Conservation (phyloP, 1,140 invertebrate species). For the Nymphalis io region DNA sequence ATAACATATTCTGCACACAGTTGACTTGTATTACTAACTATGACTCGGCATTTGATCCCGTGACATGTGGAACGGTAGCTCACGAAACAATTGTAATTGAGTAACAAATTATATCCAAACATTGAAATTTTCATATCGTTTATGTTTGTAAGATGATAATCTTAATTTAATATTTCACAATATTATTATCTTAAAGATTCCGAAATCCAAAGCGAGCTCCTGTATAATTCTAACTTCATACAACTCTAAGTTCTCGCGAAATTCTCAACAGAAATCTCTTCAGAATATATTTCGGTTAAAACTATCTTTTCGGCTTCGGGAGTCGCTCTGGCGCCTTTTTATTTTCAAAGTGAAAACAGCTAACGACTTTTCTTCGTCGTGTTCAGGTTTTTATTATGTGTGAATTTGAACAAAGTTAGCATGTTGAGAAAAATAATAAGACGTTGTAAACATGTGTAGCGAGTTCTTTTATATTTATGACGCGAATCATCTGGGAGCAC, state of each 20-base stretch:
- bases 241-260: slow-evolving; percentile 3
- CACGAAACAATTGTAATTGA: too few relatives aligned
- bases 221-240: slow-evolving; percentile 9
- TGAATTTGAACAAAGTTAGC: background rate
- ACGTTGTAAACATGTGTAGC: too few relatives aligned
- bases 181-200: background rate
- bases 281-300: slow-evolving; percentile 15
- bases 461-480: too few relatives aligned
- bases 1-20: too few relatives aligned
- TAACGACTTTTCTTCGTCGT: background rate
- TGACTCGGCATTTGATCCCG: too few relatives aligned
- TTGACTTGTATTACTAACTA: too few relatives aligned
- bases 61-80: too few relatives aligned
- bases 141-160: too few relatives aligned
- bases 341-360: slow-evolving; percentile 11
- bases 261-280: slow-evolving; percentile 14
- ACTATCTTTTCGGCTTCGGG: slow-evolving; percentile 6
- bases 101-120: too few relatives aligned
- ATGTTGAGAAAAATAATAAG: background rate
- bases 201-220: background rate
- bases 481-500: too few relatives aligned
- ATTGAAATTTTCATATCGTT: too few relatives aligned
- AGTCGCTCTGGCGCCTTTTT: slow-evolving; percentile 7
- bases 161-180: too few relatives aligned
- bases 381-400: slow-evolving; percentile 8